phyloP scores from a whole-genome alignment of 2,113 vertebrate species.

The Pipra filicauda region DNA sequence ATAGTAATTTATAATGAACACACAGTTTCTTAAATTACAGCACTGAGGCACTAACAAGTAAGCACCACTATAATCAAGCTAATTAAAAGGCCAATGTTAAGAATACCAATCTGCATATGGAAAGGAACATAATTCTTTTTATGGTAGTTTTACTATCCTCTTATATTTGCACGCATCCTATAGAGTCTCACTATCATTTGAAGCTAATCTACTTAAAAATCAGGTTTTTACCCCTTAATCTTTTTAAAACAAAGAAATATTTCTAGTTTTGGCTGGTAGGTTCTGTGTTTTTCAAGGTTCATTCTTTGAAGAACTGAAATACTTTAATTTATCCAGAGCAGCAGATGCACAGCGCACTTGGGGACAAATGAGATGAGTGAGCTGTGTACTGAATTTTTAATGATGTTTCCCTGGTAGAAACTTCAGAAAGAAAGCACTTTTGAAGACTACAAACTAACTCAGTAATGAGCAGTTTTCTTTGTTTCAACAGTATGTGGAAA shows the following conservation, averaged over 20 bases:
- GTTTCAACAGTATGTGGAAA: not conserved
- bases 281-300: constrained; percentile 30
- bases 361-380: constrained; percentile 56
- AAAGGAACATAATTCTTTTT: constrained; percentile 52
- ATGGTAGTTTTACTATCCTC: constrained; percentile 30
- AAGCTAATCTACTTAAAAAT: constrained; percentile 36
- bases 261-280: constrained; percentile 29
- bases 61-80: constrained; percentile 53
- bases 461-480: constrained; percentile 28
- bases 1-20: constrained; percentile 37
- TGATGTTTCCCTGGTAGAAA: constrained; percentile 32
- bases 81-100: constrained; percentile 62
- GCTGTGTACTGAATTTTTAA: constrained; percentile 64
- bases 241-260: constrained; percentile 27
- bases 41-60: constrained; percentile 22
- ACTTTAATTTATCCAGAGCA: constrained; percentile 46
- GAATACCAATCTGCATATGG: constrained; percentile 42
- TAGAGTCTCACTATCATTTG: not conserved
- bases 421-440: constrained; percentile 60
- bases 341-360: constrained; percentile 42
- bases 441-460: constrained; percentile 44
- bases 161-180: constrained; percentile 39
- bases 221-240: constrained; percentile 6
- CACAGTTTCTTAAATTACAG: constrained; percentile 39
- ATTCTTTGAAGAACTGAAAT: constrained; percentile 43